Evolutionary conservation across 2,888 invertebrate genomes (phyloP).

Genomic region (Sphaerophoria taeniata): DNA sequence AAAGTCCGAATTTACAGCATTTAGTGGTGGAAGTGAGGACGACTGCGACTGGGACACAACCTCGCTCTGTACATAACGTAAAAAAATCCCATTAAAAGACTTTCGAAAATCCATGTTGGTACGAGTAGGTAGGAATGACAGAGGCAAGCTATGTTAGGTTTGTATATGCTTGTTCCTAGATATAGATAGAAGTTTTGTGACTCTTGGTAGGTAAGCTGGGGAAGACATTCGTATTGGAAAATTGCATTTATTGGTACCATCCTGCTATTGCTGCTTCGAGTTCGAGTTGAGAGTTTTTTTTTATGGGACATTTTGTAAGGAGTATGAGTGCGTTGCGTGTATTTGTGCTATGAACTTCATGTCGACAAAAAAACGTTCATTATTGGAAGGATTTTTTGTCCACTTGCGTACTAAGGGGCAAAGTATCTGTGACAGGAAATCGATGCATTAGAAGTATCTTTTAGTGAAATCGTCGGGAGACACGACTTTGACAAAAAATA

Average conservation of each 20-base stretch:
- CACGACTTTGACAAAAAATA: slow-evolving; percentile 27
- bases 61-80: slow-evolving; percentile 67
- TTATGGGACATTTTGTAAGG: slow-evolving; percentile 3
- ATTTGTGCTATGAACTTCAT: slow-evolving; percentile 29
- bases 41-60: slow-evolving; percentile 42
- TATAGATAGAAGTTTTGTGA: slow-evolving; percentile 26
- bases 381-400: slow-evolving; percentile 52
- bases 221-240: slow-evolving; percentile 73
- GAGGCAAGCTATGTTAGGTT: slow-evolving; percentile 14
- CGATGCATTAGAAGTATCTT: slow-evolving; percentile 57
- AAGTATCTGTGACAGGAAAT: slow-evolving; percentile 62
- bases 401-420: slow-evolving; percentile 62
- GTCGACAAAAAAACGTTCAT: slow-evolving; percentile 23
- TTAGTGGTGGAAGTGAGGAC: slow-evolving; percentile 27
- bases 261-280: slow-evolving; percentile 19
- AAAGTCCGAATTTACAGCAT: slow-evolving; percentile 50
- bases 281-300: slow-evolving; percentile 9
- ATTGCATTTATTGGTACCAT: slow-evolving; percentile 68
- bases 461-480: slow-evolving; percentile 18
- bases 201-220: slow-evolving; percentile 46
- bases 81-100: slow-evolving; percentile 70
- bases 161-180: slow-evolving; percentile 4
- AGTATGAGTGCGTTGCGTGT: slow-evolving; percentile 57
- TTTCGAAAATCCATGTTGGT: slow-evolving; percentile 55
- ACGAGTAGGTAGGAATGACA: slow-evolving; percentile 13